Conservation (phyloP, 2,113 vertebrate species). For the Donacobius atricapilla region DNA sequence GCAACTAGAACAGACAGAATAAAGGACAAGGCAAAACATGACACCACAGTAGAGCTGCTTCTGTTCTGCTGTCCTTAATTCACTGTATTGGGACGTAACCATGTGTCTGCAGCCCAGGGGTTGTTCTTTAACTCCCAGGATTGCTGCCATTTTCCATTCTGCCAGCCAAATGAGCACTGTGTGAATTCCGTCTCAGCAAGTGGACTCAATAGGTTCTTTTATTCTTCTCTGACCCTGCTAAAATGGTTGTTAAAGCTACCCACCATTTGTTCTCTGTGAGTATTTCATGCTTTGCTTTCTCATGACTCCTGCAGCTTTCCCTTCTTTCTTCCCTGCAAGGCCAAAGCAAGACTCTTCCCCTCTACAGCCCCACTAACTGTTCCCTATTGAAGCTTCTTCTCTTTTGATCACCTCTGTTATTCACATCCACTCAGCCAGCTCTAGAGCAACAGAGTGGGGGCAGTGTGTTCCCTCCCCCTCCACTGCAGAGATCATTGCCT, state of each 20-base stretch:
- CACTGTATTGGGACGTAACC: neutral
- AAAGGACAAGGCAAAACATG: neutral
- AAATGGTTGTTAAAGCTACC: conserved; percentile 34
- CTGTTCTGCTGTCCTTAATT: conserved; percentile 10
- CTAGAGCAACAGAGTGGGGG: neutral
- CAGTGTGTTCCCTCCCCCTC: neutral
- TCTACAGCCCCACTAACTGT: neutral
- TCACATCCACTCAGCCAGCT: neutral
- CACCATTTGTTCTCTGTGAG: neutral
- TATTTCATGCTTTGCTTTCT: conserved; percentile 8
- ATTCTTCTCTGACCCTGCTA: conserved; percentile 19
- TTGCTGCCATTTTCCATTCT: conserved; percentile 52
- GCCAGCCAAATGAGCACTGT: conserved; percentile 44
- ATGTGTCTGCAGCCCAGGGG: conserved; percentile 12
- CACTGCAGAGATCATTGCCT: neutral
- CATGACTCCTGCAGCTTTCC: conserved; percentile 20
- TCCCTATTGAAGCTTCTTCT: neutral
- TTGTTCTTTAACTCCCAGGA: conserved; percentile 17
- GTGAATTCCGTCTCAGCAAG: conserved; percentile 22
- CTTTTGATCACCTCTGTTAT: neutral
- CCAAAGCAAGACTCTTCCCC: neutral
- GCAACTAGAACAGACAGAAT: neutral
- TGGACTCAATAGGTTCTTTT: conserved; percentile 26
- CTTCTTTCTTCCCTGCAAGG: neutral
- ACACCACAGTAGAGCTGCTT: neutral